Evolutionary conservation across 2,888 invertebrate genomes (phyloP).

Genomic region (Lasioglossum leucozonium): DNA sequence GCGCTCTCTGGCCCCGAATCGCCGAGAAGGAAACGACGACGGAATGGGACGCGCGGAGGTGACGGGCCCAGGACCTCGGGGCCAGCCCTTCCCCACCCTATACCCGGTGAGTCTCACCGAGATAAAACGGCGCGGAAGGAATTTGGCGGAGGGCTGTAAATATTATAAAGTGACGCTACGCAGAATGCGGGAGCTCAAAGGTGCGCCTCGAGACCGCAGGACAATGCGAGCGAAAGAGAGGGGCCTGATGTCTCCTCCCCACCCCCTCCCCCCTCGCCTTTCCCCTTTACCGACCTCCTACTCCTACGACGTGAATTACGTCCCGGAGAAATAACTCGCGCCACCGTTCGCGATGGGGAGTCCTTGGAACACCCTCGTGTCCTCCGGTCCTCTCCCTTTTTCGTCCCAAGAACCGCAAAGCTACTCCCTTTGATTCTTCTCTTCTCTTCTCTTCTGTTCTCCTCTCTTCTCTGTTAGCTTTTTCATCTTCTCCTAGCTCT

Average conservation of each 20-base stretch:
- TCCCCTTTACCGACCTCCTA: constrained; percentile 16
- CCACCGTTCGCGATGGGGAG: constrained; percentile 76
- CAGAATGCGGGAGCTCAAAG: constrained; percentile 79
- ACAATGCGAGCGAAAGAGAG: constrained; percentile 72
- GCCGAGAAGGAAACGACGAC: constrained; percentile 2
- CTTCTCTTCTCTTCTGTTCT: neutral
- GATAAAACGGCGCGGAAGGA: constrained; percentile 77
- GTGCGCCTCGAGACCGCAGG: constrained; percentile 61
- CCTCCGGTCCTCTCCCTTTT: constrained; percentile 24
- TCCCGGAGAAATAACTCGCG: constrained; percentile 73
- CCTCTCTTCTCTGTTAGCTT: too few species aligned
- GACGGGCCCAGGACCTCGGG: constrained; percentile 22
- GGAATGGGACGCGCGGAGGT: neutral
- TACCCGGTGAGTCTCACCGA: constrained; percentile 34
- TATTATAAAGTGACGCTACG: constrained; percentile 81
- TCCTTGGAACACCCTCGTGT: constrained; percentile 64
- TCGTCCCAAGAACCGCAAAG: neutral
- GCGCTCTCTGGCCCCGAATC: constrained; percentile 39
- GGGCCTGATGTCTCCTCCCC: neutral
- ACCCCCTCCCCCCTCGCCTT: neutral
- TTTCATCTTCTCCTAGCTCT: neutral
- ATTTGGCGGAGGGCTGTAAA: constrained; percentile 81
- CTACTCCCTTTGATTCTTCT: constrained; percentile 1
- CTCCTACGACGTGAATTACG: constrained; percentile 74
- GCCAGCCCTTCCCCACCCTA: constrained; percentile 53